Conservation (phyloP, 1,140 invertebrate species). For the Pristionchus pacificus region DNA sequence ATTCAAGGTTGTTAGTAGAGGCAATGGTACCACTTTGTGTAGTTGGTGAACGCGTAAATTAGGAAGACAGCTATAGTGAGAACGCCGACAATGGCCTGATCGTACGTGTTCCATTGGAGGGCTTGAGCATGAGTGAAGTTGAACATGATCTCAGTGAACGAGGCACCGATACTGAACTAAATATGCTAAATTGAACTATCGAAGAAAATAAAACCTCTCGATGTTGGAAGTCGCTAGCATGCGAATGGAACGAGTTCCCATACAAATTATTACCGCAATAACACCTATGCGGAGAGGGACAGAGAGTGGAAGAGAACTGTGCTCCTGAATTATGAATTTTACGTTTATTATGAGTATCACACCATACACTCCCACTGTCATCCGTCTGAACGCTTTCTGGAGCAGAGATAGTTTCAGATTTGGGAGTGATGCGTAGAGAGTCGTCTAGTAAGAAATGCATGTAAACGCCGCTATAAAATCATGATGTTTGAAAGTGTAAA, state of each 20-base stretch:
- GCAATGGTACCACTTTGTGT: slow-evolving; percentile 35
- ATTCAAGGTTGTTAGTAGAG: not conserved
- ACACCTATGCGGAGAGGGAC: slow-evolving; percentile 28
- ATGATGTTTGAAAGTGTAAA: slow-evolving; percentile 3
- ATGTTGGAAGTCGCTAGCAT: slow-evolving; percentile 42
- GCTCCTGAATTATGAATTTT: slow-evolving; percentile 1
- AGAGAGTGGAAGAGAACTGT: not conserved
- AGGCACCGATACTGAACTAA: slow-evolving; percentile 39
- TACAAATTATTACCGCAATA: slow-evolving; percentile 36
- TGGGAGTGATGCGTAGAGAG: not conserved
- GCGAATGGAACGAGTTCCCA: slow-evolving; percentile 33
- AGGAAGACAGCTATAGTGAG: slow-evolving; percentile 40
- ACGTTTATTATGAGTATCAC: not conserved
- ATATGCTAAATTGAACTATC: slow-evolving; percentile 4
- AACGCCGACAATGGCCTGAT: slow-evolving; percentile 36
- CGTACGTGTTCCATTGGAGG: slow-evolving; percentile 39
- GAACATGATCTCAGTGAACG: slow-evolving; percentile 44
- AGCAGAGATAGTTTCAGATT: too few species aligned
- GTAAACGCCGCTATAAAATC: slow-evolving; percentile 4
- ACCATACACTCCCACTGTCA: too few species aligned
- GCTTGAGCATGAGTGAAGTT: slow-evolving; percentile 39
- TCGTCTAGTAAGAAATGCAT: slow-evolving; percentile 10
- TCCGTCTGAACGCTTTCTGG: too few species aligned
- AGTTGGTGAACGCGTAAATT: slow-evolving; percentile 43
- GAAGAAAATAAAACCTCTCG: slow-evolving; percentile 35